These are phyloP conservation scores for Achlya flavicornis DNA, from an alignment of 2,888 invertebrate species.

Conservation along the genomic window DNA sequence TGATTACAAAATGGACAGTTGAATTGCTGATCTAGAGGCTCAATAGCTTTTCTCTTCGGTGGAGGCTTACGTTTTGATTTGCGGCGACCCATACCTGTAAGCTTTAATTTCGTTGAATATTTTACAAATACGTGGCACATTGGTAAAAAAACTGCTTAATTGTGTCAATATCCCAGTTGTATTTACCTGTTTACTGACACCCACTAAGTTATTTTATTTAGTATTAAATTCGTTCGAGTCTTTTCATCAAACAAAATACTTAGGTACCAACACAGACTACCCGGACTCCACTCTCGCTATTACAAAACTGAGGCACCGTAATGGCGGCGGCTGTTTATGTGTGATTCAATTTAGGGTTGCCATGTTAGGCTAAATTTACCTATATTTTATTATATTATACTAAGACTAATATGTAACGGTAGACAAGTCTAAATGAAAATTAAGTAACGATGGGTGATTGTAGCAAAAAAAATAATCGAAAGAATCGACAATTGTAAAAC, in stretches of 20 bases:
- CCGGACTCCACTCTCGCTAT: too few relatives aligned
- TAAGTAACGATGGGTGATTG: too few relatives aligned
- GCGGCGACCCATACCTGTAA: conserved; percentile 92
- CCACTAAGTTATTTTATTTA: too few relatives aligned
- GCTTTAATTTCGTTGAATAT: conserved; percentile 7
- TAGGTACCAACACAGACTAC: neutral
- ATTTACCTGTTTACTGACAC: neutral
- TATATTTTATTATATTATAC: too few relatives aligned
- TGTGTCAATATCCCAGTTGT: neutral
- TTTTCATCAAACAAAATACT: neutral
- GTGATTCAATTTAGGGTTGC: too few relatives aligned
- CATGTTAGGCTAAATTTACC: too few relatives aligned
- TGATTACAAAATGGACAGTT: conserved; percentile 99
- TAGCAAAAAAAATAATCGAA: too few relatives aligned
- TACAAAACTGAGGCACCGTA: too few relatives aligned
- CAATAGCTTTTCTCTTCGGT: conserved; percentile 95
- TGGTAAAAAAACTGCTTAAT: neutral
- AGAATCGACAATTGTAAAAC: too few relatives aligned
- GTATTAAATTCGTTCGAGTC: neutral
- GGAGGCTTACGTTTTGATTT: conserved; percentile 99
- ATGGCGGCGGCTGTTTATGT: too few relatives aligned
- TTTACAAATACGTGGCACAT: neutral
- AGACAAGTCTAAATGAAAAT: too few relatives aligned
- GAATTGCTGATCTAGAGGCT: conserved; percentile 97
- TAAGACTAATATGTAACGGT: too few relatives aligned